Base-by-base conservation (phyloP, 2,888 invertebrate genomes). In the Xanthorhoe designata region DNA sequence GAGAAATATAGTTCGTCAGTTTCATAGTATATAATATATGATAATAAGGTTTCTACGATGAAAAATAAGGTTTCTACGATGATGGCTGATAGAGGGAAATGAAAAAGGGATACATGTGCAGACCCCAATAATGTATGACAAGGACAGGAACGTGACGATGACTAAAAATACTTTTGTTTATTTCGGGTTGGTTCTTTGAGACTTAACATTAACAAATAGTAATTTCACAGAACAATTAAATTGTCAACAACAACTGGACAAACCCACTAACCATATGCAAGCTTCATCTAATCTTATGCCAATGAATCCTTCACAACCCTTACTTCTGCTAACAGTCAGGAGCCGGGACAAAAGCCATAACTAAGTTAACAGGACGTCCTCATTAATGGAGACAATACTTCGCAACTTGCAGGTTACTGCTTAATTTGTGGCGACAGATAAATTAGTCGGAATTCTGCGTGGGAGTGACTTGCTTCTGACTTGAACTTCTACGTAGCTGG, bases 351-450 rank as follows among this genome's bases (percentile, higher is more conserved):
- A 63, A 56, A 59, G 45, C 50, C 51, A 66, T 66, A 65, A 61
- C 61, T 52, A 62, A 59, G 62, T 62, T 56, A 64, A 61, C 78
- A 76, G 80, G 81, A 80, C 69, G 68, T 81, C 78, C 81, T 80
- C 63, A 76, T 81, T 80, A 79, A 76, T 59, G 52, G 15, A 24
- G 72, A 72, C 67, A 75, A 76, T 69, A 69, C 72, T 69, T 71
- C 74, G 70, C 69, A 73, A 75, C 72, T 75, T 74, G 69, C 67
- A 66, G 74, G 64, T 49, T 70, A 68, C 70, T 69, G 67, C 70
- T 72, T 74, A 70, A 70, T 72, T 73, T 72, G 72, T 71, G 71
- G 66, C 65, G 58, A 69, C 68, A 64, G 66, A 68, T 65, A 70
- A 66, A 70, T 74, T 68, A 63, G 51, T 60, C 57, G 66, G 68